Percentiles rank a stretch among this genome's conserved stretches.
These are phyloP conservation scores for Epinotia brunnichana DNA, from an alignment of 2,888 invertebrate genomes.

Conservation along the genomic window DNA sequence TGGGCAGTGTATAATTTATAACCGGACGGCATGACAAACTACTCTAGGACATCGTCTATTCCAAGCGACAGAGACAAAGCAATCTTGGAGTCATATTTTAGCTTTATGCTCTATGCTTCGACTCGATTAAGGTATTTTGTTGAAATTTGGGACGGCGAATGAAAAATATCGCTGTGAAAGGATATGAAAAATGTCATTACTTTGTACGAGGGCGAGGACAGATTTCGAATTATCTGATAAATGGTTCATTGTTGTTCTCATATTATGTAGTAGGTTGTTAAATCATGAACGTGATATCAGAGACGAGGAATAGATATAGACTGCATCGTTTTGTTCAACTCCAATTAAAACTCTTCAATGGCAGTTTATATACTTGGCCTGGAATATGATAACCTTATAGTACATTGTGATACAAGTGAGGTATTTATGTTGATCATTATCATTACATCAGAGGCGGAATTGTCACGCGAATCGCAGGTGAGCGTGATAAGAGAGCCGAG, in stretches of 20 bases:
- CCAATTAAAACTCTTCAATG: neutral
- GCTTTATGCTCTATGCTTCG: constrained; percentile 47
- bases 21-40: constrained; percentile 46
- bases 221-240: constrained; percentile 30
- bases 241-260: constrained; percentile 16
- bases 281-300: neutral
- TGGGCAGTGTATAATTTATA: constrained; percentile 33
- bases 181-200: constrained; percentile 40
- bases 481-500: too few relatives aligned
- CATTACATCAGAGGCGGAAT: too few relatives aligned
- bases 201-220: constrained; percentile 26
- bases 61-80: constrained; percentile 48
- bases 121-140: constrained; percentile 41
- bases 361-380: too few relatives aligned
- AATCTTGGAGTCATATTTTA: constrained; percentile 50
- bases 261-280: neutral
- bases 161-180: constrained; percentile 39
- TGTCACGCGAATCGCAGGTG: too few relatives aligned
- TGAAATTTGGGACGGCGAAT: constrained; percentile 35
- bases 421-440: too few relatives aligned
- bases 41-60: constrained; percentile 34
- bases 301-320: neutral
- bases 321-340: neutral
- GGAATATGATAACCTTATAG: too few relatives aligned
- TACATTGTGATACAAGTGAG: too few relatives aligned